Conservation (phyloP, 2,797 vertebrate species). For the Poecilia wingei region DNA sequence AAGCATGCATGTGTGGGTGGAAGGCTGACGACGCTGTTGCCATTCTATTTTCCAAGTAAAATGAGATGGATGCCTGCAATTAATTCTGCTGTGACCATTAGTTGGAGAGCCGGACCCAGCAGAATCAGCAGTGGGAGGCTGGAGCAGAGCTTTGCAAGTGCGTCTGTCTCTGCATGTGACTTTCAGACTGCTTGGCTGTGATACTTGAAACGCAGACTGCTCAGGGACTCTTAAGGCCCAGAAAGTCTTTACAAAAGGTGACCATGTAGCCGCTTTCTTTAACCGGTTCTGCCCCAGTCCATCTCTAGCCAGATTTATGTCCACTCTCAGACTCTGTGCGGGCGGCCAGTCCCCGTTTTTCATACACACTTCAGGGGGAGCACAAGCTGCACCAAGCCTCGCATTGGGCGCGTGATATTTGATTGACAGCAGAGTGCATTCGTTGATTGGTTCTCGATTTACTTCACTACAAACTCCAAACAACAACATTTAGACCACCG, state of each 20-base stretch:
- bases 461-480: no score
- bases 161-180: constrained; percentile 17
- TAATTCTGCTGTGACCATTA: constrained; percentile 66
- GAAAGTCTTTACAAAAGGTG: constrained; percentile 39
- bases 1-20: constrained; percentile 14
- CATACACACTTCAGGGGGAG: no score
- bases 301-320: no score
- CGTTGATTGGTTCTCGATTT: no score
- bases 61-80: constrained; percentile 67
- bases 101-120: constrained; percentile 50
- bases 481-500: no score
- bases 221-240: constrained; percentile 30
- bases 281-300: no score
- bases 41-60: constrained; percentile 56
- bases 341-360: no score
- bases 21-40: constrained; percentile 11
- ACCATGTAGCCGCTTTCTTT: constrained; percentile 2
- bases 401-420: no score
- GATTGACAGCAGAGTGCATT: no score
- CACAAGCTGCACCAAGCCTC: no score
- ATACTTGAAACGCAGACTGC: constrained; percentile 39
- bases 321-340: no score
- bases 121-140: constrained; percentile 43
- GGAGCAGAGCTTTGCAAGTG: constrained; percentile 5
- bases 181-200: constrained; percentile 9